phyloP scores from a whole-genome alignment of 2,113 vertebrate genomes.

The Neodon shergylaensis region DNA sequence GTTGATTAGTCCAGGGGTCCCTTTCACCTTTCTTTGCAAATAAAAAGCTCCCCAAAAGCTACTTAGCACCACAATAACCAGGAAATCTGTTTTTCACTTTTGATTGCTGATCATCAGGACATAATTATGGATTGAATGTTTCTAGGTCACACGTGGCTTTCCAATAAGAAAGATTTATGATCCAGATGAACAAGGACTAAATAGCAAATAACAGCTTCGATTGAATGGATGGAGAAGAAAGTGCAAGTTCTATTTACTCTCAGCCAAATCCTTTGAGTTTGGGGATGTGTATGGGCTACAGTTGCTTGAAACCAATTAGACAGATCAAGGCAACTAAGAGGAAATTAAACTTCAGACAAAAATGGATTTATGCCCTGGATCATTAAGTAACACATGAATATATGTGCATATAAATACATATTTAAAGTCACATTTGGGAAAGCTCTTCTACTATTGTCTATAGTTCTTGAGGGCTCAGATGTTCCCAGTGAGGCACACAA shows the following conservation, averaged over 20 bases:
- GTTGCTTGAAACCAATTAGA: constrained; percentile 80
- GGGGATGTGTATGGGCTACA: constrained; percentile 69
- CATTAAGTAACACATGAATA: constrained; percentile 47
- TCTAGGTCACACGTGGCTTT: constrained; percentile 16
- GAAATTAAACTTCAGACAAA: constrained; percentile 71
- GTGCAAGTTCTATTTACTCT: constrained; percentile 75
- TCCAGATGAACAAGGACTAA: constrained; percentile 59
- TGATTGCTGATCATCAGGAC: constrained; percentile 60
- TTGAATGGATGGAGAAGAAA: constrained; percentile 69
- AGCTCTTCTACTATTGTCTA: constrained; percentile 49
- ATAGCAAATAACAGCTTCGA: constrained; percentile 54
- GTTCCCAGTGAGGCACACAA: constrained; percentile 60
- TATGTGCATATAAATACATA: neutral
- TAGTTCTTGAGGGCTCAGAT: constrained; percentile 79
- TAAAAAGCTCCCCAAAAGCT: constrained; percentile 38
- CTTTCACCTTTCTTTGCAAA: constrained; percentile 59
- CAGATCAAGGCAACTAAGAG: constrained; percentile 77
- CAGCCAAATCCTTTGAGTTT: constrained; percentile 84
- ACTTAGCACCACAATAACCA: neutral
- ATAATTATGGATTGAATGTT: constrained; percentile 69
- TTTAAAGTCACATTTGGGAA: constrained; percentile 64
- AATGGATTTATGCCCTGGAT: constrained; percentile 34
- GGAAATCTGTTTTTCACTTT: constrained; percentile 59
- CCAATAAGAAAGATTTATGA: constrained; percentile 58
- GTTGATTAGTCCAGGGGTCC: neutral